Conservation (phyloP, 2,113 vertebrate species). For the Podarcis raffonei region DNA sequence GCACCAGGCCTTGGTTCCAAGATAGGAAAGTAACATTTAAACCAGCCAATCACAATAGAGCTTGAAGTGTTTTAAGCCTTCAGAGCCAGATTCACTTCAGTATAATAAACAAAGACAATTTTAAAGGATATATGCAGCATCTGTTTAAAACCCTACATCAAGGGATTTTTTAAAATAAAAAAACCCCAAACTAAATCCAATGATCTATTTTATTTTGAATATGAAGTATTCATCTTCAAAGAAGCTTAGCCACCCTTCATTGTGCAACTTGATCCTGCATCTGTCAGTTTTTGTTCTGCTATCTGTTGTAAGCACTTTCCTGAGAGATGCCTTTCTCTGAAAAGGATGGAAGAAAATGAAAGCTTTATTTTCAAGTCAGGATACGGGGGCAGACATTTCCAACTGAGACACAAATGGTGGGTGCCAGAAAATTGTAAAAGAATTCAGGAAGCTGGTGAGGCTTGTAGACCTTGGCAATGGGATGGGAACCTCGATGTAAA, state of each 20-base stretch:
- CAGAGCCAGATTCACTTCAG: background rate
- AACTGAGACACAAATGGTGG: conserved; percentile 57
- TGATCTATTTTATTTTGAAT: conserved; percentile 50
- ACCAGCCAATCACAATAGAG: background rate
- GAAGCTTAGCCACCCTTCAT: conserved; percentile 34
- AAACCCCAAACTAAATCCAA: conserved; percentile 56
- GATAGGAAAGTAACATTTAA: too few species aligned
- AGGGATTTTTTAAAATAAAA: background rate
- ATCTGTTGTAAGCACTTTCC: conserved; percentile 2
- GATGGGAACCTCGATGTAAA: conserved; percentile 48
- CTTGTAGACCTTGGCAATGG: conserved; percentile 65
- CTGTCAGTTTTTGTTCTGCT: accelerated
- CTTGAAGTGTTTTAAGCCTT: background rate
- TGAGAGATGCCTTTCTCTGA: conserved; percentile 36
- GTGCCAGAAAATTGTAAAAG: conserved; percentile 68
- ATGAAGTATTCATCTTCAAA: conserved; percentile 26
- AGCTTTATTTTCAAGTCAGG: conserved; percentile 50
- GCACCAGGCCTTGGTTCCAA: background rate
- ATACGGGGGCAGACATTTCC: conserved; percentile 65
- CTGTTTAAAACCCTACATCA: conserved; percentile 50
- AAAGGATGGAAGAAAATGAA: conserved; percentile 31
- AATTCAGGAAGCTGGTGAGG: conserved; percentile 68
- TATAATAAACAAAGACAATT: conserved; percentile 6
- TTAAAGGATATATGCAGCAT: conserved; percentile 20
- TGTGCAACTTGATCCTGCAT: conserved; percentile 28